These are phyloP conservation scores for Tarsius wallacei DNA, from an alignment of 2,797 vertebrate genomes.

Conservation along the genomic window DNA sequence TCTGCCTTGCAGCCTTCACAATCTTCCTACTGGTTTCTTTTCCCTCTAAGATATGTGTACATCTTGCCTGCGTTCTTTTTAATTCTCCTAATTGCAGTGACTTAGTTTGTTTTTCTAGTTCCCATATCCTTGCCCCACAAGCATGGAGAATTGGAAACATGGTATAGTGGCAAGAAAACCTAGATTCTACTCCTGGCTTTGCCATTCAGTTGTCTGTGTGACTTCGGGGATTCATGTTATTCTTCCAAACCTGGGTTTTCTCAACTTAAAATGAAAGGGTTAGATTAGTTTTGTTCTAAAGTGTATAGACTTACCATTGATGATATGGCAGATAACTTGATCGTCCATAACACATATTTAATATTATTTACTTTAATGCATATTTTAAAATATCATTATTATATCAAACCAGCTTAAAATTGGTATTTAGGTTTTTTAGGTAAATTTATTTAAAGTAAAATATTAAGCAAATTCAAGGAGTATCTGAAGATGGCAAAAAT, in stretches of 20 bases:
- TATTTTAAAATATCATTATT: slow-evolving; percentile 31
- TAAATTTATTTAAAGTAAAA: slow-evolving; percentile 33
- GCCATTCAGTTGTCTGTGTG: not conserved
- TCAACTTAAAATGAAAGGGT: slow-evolving; percentile 19
- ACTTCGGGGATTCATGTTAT: not conserved
- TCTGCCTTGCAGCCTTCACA: slow-evolving; percentile 69
- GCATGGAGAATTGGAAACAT: slow-evolving; percentile 24
- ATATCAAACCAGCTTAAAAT: not conserved
- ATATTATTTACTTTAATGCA: slow-evolving; percentile 40
- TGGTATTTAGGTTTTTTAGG: not conserved
- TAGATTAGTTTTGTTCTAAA: not conserved
- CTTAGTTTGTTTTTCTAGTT: slow-evolving; percentile 81
- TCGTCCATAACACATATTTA: not conserved
- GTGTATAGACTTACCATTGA: not conserved
- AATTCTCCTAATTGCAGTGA: slow-evolving; percentile 77
- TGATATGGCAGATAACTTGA: slow-evolving; percentile 5
- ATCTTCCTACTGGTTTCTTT: slow-evolving; percentile 64
- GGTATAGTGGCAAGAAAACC: slow-evolving; percentile 12
- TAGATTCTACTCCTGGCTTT: slow-evolving; percentile 42
- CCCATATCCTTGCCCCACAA: slow-evolving; percentile 79
- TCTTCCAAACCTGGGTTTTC: not conserved
- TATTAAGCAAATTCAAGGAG: not conserved
- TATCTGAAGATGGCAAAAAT: not conserved
- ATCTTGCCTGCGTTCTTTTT: slow-evolving; percentile 73
- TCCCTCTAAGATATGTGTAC: slow-evolving; percentile 68